Evolutionary conservation across 2,113 vertebrate genomes (phyloP).

Genomic region (Rhagologus leucostigma): DNA sequence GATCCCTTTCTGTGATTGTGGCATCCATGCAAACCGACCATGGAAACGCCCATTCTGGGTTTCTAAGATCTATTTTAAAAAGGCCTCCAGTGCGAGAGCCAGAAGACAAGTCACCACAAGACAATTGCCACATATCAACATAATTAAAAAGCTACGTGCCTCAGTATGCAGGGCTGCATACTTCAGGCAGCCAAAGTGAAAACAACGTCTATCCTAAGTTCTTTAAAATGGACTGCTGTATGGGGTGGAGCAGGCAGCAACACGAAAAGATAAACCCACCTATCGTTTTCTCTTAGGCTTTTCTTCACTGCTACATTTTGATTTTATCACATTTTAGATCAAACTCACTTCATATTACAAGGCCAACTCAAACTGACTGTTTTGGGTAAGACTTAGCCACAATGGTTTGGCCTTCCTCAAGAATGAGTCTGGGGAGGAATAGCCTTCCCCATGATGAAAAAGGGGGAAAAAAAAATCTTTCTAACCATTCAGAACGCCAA

Average conservation of each 20-base stretch:
- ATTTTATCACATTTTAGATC: slow-evolving; percentile 20
- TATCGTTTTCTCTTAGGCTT: not conserved
- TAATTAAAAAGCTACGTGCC: slow-evolving; percentile 54
- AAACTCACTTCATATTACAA: not conserved
- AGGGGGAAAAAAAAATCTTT: not conserved
- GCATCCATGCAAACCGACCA: not conserved
- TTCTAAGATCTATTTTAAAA: not conserved
- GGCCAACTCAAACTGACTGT: not conserved
- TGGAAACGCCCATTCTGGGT: not conserved
- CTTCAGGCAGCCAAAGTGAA: not conserved
- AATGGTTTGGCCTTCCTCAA: slow-evolving; percentile 1
- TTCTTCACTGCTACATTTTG: not conserved
- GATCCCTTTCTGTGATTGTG: not conserved
- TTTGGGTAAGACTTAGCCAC: not conserved
- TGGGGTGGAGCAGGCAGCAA: slow-evolving; percentile 27
- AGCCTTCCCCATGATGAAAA: not conserved
- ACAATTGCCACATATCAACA: slow-evolving; percentile 55
- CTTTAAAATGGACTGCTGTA: slow-evolving; percentile 18
- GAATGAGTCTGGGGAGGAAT: not conserved
- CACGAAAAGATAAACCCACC: slow-evolving; percentile 12
- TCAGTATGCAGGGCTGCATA: not conserved
- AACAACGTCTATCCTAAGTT: not conserved
- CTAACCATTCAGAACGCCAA: not conserved
- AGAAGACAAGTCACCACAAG: slow-evolving; percentile 62
- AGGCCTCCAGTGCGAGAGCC: not conserved